A percentile compares a stretch with the other conserved stretches of the same genome.
Conservation (phyloP, 2,797 vertebrate species). For the Propithecus deckenii region DNA sequence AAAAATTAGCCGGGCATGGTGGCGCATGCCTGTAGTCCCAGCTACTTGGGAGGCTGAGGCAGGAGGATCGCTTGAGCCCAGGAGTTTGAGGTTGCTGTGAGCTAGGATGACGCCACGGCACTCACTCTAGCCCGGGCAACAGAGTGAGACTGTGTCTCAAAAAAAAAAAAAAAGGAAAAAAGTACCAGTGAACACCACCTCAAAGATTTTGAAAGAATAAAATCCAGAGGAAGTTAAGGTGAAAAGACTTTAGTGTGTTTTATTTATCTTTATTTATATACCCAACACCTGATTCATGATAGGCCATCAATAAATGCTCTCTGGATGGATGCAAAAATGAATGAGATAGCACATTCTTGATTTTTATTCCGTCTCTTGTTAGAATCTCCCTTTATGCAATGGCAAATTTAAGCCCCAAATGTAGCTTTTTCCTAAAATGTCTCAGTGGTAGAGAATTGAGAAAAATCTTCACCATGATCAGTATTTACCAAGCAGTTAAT, state of each 20-base stretch:
- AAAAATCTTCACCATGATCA: not conserved
- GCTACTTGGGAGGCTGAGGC: too few relatives aligned
- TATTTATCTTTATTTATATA: not conserved
- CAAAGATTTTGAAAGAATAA: not conserved
- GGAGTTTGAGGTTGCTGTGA: too few relatives aligned
- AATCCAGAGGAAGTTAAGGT: not conserved
- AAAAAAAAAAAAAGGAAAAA: too few relatives aligned
- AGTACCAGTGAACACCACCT: not conserved
- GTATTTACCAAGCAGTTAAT: conserved; percentile 22
- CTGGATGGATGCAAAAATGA: not conserved
- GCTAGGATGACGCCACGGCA: too few relatives aligned
- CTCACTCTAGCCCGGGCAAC: too few relatives aligned
- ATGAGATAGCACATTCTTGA: not conserved
- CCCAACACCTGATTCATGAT: not conserved
- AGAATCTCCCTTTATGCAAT: not conserved
- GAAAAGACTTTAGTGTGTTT: not conserved
- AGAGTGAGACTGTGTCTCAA: too few relatives aligned
- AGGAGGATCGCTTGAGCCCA: too few relatives aligned
- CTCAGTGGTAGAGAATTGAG: not conserved
- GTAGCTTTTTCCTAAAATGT: not conserved
- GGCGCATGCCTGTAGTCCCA: too few relatives aligned
- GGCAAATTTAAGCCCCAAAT: not conserved
- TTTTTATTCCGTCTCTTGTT: not conserved
- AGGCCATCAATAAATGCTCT: not conserved
- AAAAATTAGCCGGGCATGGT: too few relatives aligned